Evolutionary conservation across 2,113 vertebrate species (phyloP).

Genomic region (Dasyornis broadbenti): DNA sequence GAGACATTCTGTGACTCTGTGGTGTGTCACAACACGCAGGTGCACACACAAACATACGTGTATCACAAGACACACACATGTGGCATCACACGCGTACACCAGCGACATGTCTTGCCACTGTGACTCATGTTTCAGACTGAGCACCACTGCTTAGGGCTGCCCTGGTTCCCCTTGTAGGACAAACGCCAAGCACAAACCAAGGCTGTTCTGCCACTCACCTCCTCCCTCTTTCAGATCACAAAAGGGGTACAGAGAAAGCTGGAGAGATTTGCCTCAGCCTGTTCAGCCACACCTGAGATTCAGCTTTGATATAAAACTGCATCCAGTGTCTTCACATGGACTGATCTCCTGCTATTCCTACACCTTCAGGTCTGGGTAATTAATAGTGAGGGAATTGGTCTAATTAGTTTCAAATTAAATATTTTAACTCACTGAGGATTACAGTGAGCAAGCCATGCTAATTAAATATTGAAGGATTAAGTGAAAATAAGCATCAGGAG

Average conservation of each 20-base stretch:
- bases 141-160: neutral
- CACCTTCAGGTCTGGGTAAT: neutral
- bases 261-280: neutral
- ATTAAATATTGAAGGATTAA: constrained; percentile 24
- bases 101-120: neutral
- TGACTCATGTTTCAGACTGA: neutral
- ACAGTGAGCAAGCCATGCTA: neutral
- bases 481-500: neutral
- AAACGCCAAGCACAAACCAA: fast-evolving
- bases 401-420: constrained; percentile 23
- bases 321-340: neutral
- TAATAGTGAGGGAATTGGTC: neutral
- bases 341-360: neutral
- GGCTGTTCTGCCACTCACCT: neutral
- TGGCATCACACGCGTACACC: fast-evolving
- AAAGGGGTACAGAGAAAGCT: neutral
- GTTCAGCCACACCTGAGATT: neutral
- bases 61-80: fast-evolving
- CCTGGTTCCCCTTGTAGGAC: neutral
- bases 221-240: neutral
- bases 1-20: neutral
- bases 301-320: neutral
- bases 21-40: neutral
- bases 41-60: fast-evolving
- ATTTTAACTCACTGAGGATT: neutral